Evolutionary conservation across 2,113 vertebrate species (phyloP).

Genomic region (Hippocampus abdominalis): DNA sequence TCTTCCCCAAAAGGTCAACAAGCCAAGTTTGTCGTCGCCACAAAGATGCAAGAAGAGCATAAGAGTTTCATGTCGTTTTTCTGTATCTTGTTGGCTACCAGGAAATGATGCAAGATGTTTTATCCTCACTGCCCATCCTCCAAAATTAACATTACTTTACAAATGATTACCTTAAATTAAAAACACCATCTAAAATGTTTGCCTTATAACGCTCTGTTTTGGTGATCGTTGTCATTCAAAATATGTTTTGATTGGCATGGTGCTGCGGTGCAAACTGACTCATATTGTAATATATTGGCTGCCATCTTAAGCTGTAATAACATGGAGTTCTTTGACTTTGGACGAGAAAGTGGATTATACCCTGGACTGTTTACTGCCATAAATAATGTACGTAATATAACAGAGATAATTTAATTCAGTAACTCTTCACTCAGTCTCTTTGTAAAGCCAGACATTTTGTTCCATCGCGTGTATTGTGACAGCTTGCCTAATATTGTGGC

Average conservation of each 20-base stretch:
- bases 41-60: neutral
- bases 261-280: too few relatives aligned
- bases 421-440: neutral
- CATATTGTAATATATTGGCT: neutral
- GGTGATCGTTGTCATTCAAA: neutral
- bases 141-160: neutral
- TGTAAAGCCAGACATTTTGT: neutral
- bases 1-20: conserved; percentile 12
- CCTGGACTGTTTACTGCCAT: too few relatives aligned
- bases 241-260: neutral
- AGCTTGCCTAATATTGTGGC: neutral
- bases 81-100: too few relatives aligned
- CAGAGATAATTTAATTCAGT: neutral
- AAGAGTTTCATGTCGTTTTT: too few relatives aligned
- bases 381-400: neutral
- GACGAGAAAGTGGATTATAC: too few relatives aligned
- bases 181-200: too few relatives aligned
- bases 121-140: neutral
- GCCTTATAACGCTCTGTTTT: neutral
- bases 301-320: neutral
- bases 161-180: neutral
- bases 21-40: conserved; percentile 8
- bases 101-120: neutral
- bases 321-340: too few relatives aligned
- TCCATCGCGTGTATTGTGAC: neutral